These are phyloP conservation scores for Drosophila mayaguana DNA, from an alignment of 2,888 invertebrate species.

Conservation along the genomic window DNA sequence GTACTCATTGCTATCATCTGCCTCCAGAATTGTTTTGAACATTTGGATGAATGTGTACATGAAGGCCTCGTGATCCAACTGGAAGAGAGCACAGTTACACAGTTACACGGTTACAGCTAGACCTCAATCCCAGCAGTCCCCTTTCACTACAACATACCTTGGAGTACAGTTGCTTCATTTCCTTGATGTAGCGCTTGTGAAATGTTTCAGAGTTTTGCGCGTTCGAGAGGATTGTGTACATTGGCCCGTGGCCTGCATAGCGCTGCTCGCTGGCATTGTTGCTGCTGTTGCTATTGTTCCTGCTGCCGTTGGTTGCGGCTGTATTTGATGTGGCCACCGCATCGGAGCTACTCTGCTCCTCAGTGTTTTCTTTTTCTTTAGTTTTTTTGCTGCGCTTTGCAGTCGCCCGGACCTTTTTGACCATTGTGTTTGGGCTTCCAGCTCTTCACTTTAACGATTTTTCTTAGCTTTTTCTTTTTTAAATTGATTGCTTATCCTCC, in stretches of 20 bases:
- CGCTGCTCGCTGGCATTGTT: neutral
- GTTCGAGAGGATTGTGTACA: slow-evolving; percentile 87
- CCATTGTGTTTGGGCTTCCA: slow-evolving; percentile 32
- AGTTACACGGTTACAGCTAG: neutral
- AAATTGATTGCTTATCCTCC: neutral
- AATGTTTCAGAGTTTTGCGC: slow-evolving; percentile 89
- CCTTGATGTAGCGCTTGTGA: slow-evolving; percentile 88
- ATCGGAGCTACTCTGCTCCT: slow-evolving; percentile 46
- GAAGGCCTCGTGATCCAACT: slow-evolving; percentile 87
- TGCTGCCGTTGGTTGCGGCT: neutral
- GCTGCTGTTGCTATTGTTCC: neutral
- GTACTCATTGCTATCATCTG: slow-evolving; percentile 89
- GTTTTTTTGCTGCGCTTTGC: slow-evolving; percentile 70
- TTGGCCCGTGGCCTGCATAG: slow-evolving; percentile 67
- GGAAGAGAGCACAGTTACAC: slow-evolving; percentile 13
- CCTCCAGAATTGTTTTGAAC: slow-evolving; percentile 88
- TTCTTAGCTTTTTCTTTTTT: neutral
- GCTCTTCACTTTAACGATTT: slow-evolving; percentile 10
- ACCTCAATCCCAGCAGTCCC: neutral
- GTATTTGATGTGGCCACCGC: neutral
- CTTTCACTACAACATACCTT: slow-evolving; percentile 85
- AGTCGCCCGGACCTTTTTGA: slow-evolving; percentile 37
- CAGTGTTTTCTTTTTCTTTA: slow-evolving; percentile 69
- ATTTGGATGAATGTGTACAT: slow-evolving; percentile 88
- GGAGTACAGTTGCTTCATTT: slow-evolving; percentile 87